phyloP scores from a whole-genome alignment of 2,888 invertebrate species.

The Morpho helenor region DNA sequence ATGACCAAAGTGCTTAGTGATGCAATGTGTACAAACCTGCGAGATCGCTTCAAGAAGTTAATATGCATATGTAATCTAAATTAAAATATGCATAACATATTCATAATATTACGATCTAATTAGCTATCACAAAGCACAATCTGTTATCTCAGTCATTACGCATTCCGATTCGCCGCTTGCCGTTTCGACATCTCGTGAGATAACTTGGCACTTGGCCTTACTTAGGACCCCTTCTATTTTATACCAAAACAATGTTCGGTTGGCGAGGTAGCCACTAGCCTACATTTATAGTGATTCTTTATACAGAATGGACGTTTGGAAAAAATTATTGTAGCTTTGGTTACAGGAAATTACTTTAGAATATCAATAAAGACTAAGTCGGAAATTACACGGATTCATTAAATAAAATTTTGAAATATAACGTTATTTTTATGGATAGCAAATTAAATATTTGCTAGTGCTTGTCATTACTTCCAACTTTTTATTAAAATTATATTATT shows the following conservation, averaged over 20 bases:
- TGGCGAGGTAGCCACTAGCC: constrained; percentile 9
- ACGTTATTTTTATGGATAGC: too few relatives aligned
- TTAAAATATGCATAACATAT: not conserved
- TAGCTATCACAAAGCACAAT: constrained; percentile 17
- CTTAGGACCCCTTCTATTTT: constrained; percentile 29
- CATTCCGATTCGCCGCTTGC: constrained; percentile 41
- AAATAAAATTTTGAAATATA: too few relatives aligned
- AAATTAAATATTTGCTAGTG: too few relatives aligned
- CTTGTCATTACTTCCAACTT: too few relatives aligned
- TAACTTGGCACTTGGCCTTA: constrained; percentile 43
- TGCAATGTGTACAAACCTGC: not conserved
- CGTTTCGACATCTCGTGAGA: constrained; percentile 56
- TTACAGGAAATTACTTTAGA: too few relatives aligned
- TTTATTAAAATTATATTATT: too few relatives aligned
- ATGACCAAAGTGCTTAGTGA: not conserved
- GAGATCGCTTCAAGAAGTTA: too few relatives aligned
- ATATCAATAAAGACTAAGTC: too few relatives aligned
- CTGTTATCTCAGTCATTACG: constrained; percentile 27
- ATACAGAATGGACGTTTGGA: not conserved
- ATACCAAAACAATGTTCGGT: constrained; percentile 24
- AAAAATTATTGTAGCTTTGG: too few relatives aligned
- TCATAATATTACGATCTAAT: constrained; percentile 15
- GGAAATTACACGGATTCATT: too few relatives aligned
- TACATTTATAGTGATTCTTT: constrained; percentile 17
- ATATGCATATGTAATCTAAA: too few relatives aligned